These are phyloP conservation scores for Trachelus tabidus DNA, from an alignment of 2,888 invertebrate genomes.

Conservation along the genomic window DNA sequence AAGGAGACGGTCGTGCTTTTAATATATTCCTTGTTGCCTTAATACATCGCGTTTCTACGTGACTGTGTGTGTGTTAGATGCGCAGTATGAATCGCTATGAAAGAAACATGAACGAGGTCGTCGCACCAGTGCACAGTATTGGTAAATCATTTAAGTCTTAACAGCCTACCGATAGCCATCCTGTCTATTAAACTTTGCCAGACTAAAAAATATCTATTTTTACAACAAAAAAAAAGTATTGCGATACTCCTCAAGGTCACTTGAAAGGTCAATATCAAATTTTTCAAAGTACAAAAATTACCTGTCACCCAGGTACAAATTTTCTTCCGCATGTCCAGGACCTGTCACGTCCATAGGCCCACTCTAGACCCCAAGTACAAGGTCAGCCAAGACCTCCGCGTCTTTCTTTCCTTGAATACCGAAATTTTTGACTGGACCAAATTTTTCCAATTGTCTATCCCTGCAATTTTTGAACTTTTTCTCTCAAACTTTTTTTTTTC, in stretches of 20 bases:
- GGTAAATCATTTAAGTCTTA: constrained; percentile 16
- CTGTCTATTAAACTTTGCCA: neutral
- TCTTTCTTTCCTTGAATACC: no score
- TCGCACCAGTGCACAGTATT: constrained; percentile 21
- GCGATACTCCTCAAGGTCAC: no score
- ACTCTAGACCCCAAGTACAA: neutral
- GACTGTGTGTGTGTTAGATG: constrained; percentile 13
- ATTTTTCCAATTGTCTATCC: neutral
- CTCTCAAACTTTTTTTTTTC: neutral
- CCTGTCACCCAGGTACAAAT: constrained; percentile 1
- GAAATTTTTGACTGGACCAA: no score
- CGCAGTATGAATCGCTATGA: neutral
- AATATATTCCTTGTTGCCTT: neutral
- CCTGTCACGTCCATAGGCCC: no score
- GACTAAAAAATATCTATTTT: no score
- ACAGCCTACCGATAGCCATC: neutral
- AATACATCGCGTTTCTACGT: constrained; percentile 6
- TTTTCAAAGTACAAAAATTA: neutral
- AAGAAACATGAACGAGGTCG: constrained; percentile 18
- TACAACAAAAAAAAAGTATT: no score
- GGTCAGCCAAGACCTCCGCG: no score
- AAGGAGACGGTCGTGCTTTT: neutral
- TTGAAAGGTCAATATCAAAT: no score
- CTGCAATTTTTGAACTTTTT: neutral
- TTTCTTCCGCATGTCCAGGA: neutral